Conservation (phyloP, 1,140 invertebrate species). For the Ceratoteleas bidentatus region DNA sequence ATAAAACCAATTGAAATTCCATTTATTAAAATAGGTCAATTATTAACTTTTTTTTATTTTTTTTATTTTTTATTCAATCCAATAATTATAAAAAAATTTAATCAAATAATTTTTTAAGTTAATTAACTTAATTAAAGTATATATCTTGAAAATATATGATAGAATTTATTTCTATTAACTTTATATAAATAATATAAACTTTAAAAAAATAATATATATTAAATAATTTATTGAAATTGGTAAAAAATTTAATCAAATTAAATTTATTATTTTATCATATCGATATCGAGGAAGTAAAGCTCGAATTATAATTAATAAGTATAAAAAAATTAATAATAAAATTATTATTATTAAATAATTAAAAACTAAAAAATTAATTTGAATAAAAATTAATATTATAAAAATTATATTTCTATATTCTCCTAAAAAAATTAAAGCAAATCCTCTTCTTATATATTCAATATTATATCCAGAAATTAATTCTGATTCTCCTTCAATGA, state of each 20-base stretch:
- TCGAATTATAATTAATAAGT: slow-evolving; percentile 83
- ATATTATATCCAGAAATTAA: slow-evolving; percentile 90
- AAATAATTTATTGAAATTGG: slow-evolving; percentile 82
- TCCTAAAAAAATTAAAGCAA: slow-evolving; percentile 88
- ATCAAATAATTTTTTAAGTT: slow-evolving; percentile 33
- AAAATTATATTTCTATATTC: slow-evolving; percentile 87
- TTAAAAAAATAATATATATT: slow-evolving; percentile 77
- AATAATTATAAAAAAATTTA: slow-evolving; percentile 65
- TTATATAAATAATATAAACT: slow-evolving; percentile 61
- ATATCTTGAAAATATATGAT: slow-evolving; percentile 86
- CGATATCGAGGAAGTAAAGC: slow-evolving; percentile 82
- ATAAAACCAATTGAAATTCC: slow-evolving; percentile 84
- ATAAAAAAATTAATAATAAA: slow-evolving; percentile 80
- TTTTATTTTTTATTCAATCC: slow-evolving; percentile 81
- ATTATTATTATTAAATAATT: slow-evolving; percentile 81
- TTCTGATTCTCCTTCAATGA: slow-evolving; percentile 88
- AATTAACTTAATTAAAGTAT: slow-evolving; percentile 81
- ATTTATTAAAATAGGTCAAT: slow-evolving; percentile 83
- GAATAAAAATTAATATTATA: slow-evolving; percentile 83
- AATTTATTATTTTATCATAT: slow-evolving; percentile 85
- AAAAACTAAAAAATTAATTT: slow-evolving; percentile 81
- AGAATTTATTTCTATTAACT: slow-evolving; percentile 82
- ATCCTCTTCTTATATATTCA: slow-evolving; percentile 85
- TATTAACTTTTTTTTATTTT: slow-evolving; percentile 83
- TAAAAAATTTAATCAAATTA: slow-evolving; percentile 83